Base-by-base conservation (phyloP, 2,113 vertebrate genomes). In the Pontoporia blainvillei region DNA sequence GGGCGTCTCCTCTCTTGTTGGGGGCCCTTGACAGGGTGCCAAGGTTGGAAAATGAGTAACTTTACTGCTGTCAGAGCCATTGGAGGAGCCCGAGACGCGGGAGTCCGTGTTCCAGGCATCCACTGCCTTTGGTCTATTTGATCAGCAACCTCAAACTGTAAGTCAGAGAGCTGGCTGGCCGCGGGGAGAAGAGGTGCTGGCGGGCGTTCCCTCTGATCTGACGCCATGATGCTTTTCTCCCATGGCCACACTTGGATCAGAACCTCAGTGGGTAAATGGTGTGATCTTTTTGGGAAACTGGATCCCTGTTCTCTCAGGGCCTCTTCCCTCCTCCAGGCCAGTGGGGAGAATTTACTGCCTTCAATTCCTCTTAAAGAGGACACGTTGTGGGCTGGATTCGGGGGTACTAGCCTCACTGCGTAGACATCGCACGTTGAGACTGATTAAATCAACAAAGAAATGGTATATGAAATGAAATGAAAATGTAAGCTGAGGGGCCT, bases 171-270 rank as follows among this genome's bases (percentile, higher is more conserved):
- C 23, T 23, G 61, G 83, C 23, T 34, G 13, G 25, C 25, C 1
- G 0, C 4, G 41, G 67, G 52, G 34, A 29, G 69, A 66, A 27
- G 39, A 14, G 6, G 25, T n/a, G 6, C 59, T 1, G 8, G 81
- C 0, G 8, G 31, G 46, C 0, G 0, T 41, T 44, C 12, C 75
- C 6, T 93, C n/a, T 8, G 1, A 39, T 67, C 49, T 36, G 44
- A 59, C 36, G 8, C 29, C 29, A 6, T 5, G 29, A 25, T 6
- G 13, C 3, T 34, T 41, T 71, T 13, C 52, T 94, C 36, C 20
- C 20, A 18, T 20, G 71, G 69, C 17, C 36, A 29, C 5, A 20
- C 10, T 72, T 46, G 59, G 27, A 17, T 59, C 36, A 31, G 44
- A 64, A 61, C 10, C 34, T 31, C n/a, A 29, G 29, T 67, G 78